Percentiles rank a stretch among this genome's conserved stretches.
Conservation (phyloP, 2,888 invertebrate genomes). For the Chalcosyrphus nemorum region DNA sequence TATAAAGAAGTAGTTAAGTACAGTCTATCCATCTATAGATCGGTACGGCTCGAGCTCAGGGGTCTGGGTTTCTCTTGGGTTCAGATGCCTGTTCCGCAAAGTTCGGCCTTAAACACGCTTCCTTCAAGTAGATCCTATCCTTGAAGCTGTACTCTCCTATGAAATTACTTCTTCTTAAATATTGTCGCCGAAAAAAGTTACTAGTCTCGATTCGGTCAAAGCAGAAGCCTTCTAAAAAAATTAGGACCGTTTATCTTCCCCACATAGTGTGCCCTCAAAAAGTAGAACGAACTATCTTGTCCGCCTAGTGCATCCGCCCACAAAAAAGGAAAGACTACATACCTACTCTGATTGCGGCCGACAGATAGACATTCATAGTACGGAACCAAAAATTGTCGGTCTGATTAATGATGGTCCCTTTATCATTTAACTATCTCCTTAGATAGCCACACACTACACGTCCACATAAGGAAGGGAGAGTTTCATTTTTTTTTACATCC, state of each 20-base stretch:
- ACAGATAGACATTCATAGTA: conserved; percentile 51
- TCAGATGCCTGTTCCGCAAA: too few species aligned
- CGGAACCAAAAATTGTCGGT: conserved; percentile 67
- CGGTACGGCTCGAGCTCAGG: too few species aligned
- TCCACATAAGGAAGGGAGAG: conserved; percentile 31
- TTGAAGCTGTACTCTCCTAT: not conserved
- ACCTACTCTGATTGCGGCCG: conserved; percentile 43
- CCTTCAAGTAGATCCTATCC: too few species aligned
- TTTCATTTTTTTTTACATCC: conserved; percentile 5
- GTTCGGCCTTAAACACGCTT: too few species aligned
- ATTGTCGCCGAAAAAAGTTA: too few species aligned
- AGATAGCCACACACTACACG: conserved; percentile 51
- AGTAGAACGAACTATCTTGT: not conserved
- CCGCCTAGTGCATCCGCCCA: conserved; percentile 18
- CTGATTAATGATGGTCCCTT: conserved; percentile 70
- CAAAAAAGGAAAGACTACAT: too few species aligned
- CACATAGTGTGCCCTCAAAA: not conserved
- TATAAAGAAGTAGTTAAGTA: not conserved
- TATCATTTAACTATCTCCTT: conserved; percentile 69
- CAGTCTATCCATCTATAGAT: too few species aligned
- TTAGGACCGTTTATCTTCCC: not conserved
- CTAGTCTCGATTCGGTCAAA: not conserved
- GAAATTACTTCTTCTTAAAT: too few species aligned
- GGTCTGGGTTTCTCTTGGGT: too few species aligned
- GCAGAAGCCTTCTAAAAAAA: not conserved